These are phyloP conservation scores for Charanyca ferruginea DNA, from an alignment of 2,888 invertebrate species.

Conservation along the genomic window DNA sequence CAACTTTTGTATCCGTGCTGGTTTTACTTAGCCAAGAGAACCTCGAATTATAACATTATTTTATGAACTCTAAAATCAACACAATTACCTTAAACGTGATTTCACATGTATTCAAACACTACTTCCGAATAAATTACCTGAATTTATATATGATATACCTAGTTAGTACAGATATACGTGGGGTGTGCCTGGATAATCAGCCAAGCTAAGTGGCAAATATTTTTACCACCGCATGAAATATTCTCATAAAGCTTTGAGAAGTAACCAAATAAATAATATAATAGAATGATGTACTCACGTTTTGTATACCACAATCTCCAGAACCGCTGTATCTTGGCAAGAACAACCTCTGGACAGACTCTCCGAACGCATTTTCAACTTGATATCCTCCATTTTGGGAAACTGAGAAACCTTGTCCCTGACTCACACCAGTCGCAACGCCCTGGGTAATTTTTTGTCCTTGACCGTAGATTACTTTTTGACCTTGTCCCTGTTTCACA, in stretches of 20 bases:
- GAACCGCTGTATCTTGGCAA: slow-evolving; percentile 43
- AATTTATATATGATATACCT: slow-evolving; percentile 15
- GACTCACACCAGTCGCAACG: slow-evolving; percentile 71
- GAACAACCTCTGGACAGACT: slow-evolving; percentile 53
- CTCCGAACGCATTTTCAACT: slow-evolving; percentile 46
- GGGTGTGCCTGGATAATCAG: no score
- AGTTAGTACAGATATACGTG: slow-evolving; percentile 2
- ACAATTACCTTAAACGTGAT: neutral
- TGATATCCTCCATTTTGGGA: no score
- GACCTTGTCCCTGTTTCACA: slow-evolving; percentile 68
- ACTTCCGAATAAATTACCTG: neutral
- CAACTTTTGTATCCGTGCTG: no score
- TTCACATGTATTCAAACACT: neutral
- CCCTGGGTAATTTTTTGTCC: slow-evolving; percentile 52
- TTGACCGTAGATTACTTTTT: slow-evolving; percentile 61
- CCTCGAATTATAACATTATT: neutral
- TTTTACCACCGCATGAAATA: no score
- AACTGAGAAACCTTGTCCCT: slow-evolving; percentile 30
- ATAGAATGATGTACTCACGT: slow-evolving; percentile 80
- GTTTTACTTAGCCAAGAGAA: no score
- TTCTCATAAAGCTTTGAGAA: no score
- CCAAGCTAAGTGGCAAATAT: no score
- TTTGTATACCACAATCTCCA: slow-evolving; percentile 80
- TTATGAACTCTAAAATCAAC: slow-evolving; percentile 1
- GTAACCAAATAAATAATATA: no score